phyloP scores from a whole-genome alignment of 2,888 invertebrate species.

The Campopleginae sp. region DNA sequence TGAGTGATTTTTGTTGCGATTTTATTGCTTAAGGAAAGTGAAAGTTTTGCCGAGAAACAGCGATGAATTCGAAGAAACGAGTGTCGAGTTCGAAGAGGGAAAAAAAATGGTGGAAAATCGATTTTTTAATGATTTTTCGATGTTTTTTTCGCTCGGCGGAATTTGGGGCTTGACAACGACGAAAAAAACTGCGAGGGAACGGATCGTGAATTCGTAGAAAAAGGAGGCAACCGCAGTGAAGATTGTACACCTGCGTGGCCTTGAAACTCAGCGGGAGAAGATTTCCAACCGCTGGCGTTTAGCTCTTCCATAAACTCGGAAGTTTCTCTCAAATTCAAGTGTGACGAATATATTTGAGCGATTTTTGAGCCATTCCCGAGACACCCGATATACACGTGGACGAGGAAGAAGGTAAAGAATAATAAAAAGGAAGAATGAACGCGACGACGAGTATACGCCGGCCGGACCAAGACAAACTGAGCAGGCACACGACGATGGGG shows the following conservation, averaged over 20 bases:
- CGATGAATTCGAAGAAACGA: background rate
- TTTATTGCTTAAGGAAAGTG: background rate
- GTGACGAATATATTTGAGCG: background rate
- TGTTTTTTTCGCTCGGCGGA: no score
- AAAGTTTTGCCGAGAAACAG: background rate
- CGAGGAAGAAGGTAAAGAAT: constrained; percentile 7
- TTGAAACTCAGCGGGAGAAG: background rate
- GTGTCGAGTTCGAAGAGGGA: background rate
- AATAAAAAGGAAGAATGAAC: constrained; percentile 42
- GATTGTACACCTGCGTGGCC: background rate
- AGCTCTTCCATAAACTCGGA: background rate
- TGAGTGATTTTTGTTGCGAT: background rate
- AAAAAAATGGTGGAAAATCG: background rate
- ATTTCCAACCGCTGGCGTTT: background rate
- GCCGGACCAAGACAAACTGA: constrained; percentile 24
- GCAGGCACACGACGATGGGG: constrained; percentile 44
- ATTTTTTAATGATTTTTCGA: background rate
- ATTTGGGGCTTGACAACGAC: no score
- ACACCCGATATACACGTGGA: constrained; percentile 53
- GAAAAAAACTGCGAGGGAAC: background rate
- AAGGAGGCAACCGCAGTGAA: background rate
- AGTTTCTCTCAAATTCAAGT: background rate
- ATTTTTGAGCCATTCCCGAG: constrained; percentile 21
- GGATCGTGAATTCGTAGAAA: background rate
- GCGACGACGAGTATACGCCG: constrained; percentile 35